phyloP scores from a whole-genome alignment of 2,888 invertebrate species.

The Sminthurides aquaticus region DNA sequence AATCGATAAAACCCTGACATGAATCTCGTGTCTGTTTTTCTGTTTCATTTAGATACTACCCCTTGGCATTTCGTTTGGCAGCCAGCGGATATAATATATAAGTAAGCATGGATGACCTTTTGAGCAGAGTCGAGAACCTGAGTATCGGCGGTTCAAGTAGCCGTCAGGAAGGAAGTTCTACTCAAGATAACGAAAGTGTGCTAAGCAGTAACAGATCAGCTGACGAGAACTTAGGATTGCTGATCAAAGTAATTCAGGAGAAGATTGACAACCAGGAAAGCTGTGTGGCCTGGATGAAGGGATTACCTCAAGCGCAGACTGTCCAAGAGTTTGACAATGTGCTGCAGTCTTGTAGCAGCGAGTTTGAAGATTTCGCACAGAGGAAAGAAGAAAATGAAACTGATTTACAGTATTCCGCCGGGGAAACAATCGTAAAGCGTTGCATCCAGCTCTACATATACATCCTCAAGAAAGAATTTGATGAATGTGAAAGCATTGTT shows the following conservation, averaged over 20 bases:
- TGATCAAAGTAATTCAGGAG: not conserved
- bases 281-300: not conserved
- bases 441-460: slow-evolving; percentile 3
- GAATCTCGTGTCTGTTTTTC: too few species aligned
- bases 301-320: not conserved
- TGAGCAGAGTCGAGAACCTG: too few species aligned
- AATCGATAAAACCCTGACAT: too few species aligned
- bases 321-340: not conserved
- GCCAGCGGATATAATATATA: too few species aligned
- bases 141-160: too few species aligned
- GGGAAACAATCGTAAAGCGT: slow-evolving; percentile 3
- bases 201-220: too few species aligned
- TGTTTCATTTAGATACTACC: too few species aligned
- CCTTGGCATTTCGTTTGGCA: too few species aligned
- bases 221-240: not conserved
- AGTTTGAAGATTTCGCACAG: slow-evolving; percentile 12
- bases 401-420: slow-evolving; percentile 3
- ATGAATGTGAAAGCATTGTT: not conserved
- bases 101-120: too few species aligned
- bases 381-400: slow-evolving; percentile 1
- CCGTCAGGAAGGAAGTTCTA: too few species aligned
- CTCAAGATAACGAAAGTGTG: too few species aligned
- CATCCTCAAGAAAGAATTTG: not conserved
- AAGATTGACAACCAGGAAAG: not conserved
- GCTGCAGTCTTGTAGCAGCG: too few species aligned